Base-by-base conservation (phyloP, 2,113 vertebrate species). In the Polyodon spathula region DNA sequence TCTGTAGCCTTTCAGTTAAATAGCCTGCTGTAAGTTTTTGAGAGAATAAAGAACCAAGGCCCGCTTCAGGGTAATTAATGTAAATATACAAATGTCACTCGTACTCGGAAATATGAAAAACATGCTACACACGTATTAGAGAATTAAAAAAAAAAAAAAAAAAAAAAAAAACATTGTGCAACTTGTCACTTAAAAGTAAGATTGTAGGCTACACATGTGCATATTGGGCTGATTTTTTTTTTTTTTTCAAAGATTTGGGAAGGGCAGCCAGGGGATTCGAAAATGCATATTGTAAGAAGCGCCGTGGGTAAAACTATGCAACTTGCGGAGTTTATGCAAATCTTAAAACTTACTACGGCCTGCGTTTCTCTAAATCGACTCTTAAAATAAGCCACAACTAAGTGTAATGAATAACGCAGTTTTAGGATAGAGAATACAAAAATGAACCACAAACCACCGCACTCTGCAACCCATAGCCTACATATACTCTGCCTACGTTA, bases 51-150 rank as follows among this genome's bases (percentile, higher is more conserved):
- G 66, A 72, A 76, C 66, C 63, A 66, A 62, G 44, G 56, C 40
- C 66, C 59, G 62, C 61, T 64, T 70, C 63, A 58, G 43, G 54
- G 56, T 72, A 71, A 72, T 74, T 69, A 73, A 68, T 53, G 64
- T 63, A 76, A 76, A 78, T 74, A 76, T 69, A 78, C 76, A 74
- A 60, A 62, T 70, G 68, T 69, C 71, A 76, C 65, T 66, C 63
- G 56, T 59, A 65, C 59, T 72, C 66, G 48, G 50, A 53, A 63
- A 54, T 27, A 1, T 43, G 58, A 70, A 73, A 60, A 63, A 66
- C 63, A 74, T 56, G 46, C 56, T 52, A 55, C 60, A 73, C 63
- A 52, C 41, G 56, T 63, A 65, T 66, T 68, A 58, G 60, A 68
- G 59, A 10, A 54, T 57, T 58, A 56, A 63, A 69, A 16, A 44